Evolutionary conservation across 2,888 invertebrate genomes (phyloP), one percentile per base, ranked within the genome.

Genomic region (Chromoteleia sp.): DNA sequence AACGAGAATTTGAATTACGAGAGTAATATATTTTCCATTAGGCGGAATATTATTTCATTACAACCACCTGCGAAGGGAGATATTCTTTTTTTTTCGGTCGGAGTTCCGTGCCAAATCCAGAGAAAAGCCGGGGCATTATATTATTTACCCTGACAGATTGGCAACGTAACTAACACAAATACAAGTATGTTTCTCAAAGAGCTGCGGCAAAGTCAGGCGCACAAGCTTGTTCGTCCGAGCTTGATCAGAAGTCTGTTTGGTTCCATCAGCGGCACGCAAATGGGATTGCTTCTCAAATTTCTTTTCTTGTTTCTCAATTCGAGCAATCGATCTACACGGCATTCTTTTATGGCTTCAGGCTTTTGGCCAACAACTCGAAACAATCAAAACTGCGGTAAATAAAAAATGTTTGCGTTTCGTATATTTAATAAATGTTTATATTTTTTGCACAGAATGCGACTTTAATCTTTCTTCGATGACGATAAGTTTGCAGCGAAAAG

Each of bases 221-320:
- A 74, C 21, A 30, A 21, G 48, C 6, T 29, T 68, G 71, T 63
- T 74, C 70, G 65, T 41, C 36, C 36, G 29, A 41, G 70, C 56
- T 70, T 75, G 74, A 74, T 74, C 73, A 56, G 61, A 63, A 61
- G 61, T 58, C 52, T 41, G 54, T 73, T 73, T 45, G 54, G 54
- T 56, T 80, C 33, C 45, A 61, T 36, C 30, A 52, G 33, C 75
- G 71, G 82, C 83, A 85, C 83, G 85, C 85, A 89, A 89, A 88
- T 89, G 86, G 86, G 85, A 89, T 89, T 88, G 87, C 86, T 83
- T 88, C 85, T 87, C 77, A 82, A 87, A 88, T 88, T 87, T 86
- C 84, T 67, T 70, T 21, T 50, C 58, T 63, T 52, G 61, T 80
- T 74, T 61, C 61, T 56, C 48, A 29, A 56, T 56, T 80, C 75